Conservation (phyloP, 2,797 vertebrate genomes). For the Manis crassicaudata region DNA sequence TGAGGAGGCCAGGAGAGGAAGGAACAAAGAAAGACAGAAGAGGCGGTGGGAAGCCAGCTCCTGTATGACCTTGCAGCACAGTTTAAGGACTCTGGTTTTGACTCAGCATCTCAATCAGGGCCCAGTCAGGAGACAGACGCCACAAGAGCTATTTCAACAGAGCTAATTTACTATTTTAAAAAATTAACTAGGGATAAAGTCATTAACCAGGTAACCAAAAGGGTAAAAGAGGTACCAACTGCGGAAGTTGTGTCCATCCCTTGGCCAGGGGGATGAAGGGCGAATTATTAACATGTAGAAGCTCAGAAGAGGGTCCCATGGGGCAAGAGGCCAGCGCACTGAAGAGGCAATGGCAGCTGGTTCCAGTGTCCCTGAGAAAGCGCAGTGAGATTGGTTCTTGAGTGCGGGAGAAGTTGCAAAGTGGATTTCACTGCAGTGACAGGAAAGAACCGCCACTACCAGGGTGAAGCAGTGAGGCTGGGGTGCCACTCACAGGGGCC, state of each 20-base stretch:
- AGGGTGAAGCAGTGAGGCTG: fast-evolving
- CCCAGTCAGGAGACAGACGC: not conserved
- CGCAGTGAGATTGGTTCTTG: not conserved
- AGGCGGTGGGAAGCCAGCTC: not conserved
- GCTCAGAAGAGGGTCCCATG: not conserved
- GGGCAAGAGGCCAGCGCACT: not conserved
- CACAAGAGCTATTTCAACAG: constrained; percentile 35
- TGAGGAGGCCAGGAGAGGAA: not conserved
- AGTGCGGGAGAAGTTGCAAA: not conserved
- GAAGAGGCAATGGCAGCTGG: not conserved
- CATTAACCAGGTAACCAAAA: not conserved
- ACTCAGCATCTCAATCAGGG: not conserved
- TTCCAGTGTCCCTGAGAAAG: not conserved
- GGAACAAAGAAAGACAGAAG: not conserved
- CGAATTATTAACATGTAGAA: not conserved
- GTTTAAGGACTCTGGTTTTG: not conserved
- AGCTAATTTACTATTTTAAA: not conserved
- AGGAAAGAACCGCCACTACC: not conserved
- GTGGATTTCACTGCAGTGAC: not conserved
- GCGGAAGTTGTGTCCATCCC: not conserved
- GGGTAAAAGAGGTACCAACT: not conserved
- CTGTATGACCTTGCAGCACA: fast-evolving
- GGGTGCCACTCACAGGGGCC: not conserved
- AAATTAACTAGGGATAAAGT: not conserved
- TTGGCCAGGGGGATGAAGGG: not conserved